A percentile compares a stretch with the other conserved stretches of the same genome.
Conservation (phyloP, 2,797 vertebrate species). For the Leuciscus waleckii region DNA sequence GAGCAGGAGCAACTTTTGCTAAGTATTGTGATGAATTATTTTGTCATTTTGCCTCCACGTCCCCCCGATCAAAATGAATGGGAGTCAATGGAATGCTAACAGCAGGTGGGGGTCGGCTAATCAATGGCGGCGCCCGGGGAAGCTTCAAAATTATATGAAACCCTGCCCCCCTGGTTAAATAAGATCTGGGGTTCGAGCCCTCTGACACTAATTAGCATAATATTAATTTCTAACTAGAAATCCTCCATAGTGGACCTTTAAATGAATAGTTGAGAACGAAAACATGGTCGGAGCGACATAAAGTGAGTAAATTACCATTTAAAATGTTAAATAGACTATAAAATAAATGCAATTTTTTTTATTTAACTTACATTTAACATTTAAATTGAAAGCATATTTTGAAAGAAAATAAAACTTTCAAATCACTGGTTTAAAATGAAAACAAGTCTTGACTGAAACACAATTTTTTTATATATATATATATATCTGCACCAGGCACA, state of each 20-base stretch:
- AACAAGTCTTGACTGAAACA: not conserved
- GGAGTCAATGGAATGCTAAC: too few species aligned
- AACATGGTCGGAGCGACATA: not conserved
- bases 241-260: not conserved
- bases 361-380: not conserved
- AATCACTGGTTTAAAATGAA: slow-evolving; percentile 25
- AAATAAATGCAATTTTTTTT: not conserved
- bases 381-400: not conserved
- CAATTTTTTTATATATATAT: not conserved
- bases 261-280: not conserved
- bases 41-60: too few species aligned
- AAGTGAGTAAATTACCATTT: not conserved
- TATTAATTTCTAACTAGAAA: not conserved
- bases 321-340: not conserved
- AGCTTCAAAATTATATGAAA: too few species aligned
- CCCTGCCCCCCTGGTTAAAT: too few species aligned
- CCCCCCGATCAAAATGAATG: too few species aligned
- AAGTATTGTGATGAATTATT: too few species aligned
- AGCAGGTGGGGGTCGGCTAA: too few species aligned
- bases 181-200: too few species aligned
- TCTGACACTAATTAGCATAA: too few species aligned
- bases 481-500: slow-evolving; percentile 21
- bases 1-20: too few species aligned
- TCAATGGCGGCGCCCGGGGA: too few species aligned
- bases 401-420: slow-evolving; percentile 26